Base-by-base conservation (phyloP, 2,888 invertebrate species). In the Rugalucina vietnamica region DNA sequence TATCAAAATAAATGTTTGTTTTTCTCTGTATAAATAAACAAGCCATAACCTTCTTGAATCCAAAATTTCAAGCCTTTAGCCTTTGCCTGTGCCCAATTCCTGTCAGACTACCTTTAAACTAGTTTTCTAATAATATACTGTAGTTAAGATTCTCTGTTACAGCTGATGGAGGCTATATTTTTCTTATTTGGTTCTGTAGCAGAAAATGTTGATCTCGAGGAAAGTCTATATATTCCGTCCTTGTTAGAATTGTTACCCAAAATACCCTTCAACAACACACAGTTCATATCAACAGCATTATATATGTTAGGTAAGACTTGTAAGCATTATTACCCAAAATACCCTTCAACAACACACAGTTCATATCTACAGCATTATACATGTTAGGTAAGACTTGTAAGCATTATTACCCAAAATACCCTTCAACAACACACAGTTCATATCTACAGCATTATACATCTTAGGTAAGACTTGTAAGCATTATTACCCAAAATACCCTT, bases 401-500 rank as follows among this genome's bases (percentile, higher is more conserved):
- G 94, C 95, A n/a, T 95, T 96, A 1, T 95, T 97, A 18, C 96
- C 96, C 71, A 95, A 96, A 87, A 96, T 97, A 89, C 97, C 97
- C 0, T 96, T 96, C 91, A 95, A 95, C 37, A 96, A 96, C 91
- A 95, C 96, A 71, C 96, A 96, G 91, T 96, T 97, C 70, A 95
- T 97, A 74, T 96, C 96, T 43, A 97, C 97, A 0, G 97, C 97
- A 18, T 96, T 98, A 71, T 97, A 97, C 92, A 97, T 97, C 76
- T 96, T 98, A 75, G 98, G 97, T 96, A 90, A 92, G 94, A n/a
- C 91, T 94, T 97, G 84, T 96, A 96, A 95, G 94, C 95, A n/a
- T 95, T 96, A 1, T 95, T 97, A 18, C 96, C 96, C 70, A 95
- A 96, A 87, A 96, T 97, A 89, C 97, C 97, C 0, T 96, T 96